Percentiles rank a stretch among this genome's conserved stretches.
Evolutionary conservation across 2,888 invertebrate genomes (phyloP).

Genomic region (Pycnomerus fuliginosus): DNA sequence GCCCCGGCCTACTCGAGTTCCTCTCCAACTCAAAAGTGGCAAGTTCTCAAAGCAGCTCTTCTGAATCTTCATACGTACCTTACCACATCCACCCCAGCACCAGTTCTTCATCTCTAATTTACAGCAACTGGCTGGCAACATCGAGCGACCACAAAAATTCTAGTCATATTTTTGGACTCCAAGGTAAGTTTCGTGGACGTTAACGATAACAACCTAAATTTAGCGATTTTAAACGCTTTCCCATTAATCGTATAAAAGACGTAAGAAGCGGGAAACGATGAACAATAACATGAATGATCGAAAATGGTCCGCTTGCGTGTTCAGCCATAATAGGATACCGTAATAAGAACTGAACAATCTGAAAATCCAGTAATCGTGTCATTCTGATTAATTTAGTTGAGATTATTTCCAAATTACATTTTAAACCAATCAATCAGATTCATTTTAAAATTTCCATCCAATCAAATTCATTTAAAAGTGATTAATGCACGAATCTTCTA

Average conservation of each 20-base stretch:
- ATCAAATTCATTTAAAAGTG: no score
- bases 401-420: no score
- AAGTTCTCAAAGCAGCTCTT: constrained; percentile 25
- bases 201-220: not conserved
- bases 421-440: no score
- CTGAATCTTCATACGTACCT: constrained; percentile 36
- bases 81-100: constrained; percentile 42
- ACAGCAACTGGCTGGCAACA: constrained; percentile 47
- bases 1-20: constrained; percentile 42
- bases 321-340: constrained; percentile 20
- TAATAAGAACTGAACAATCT: constrained; percentile 22
- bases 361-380: no score
- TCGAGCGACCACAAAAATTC: constrained; percentile 38
- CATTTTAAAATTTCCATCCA: no score
- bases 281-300: constrained; percentile 32
- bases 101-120: constrained; percentile 44
- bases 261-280: constrained; percentile 34
- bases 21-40: constrained; percentile 26
- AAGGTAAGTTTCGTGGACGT: constrained; percentile 56
- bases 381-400: no score
- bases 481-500: no score
- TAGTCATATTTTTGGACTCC: constrained; percentile 58
- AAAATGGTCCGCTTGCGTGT: constrained; percentile 37
- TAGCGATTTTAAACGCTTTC: constrained; percentile 30
- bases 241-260: constrained; percentile 40